These are phyloP conservation scores for Gastracanthus pulcherrimus DNA, from an alignment of 2,888 invertebrate species.

Conservation along the genomic window DNA sequence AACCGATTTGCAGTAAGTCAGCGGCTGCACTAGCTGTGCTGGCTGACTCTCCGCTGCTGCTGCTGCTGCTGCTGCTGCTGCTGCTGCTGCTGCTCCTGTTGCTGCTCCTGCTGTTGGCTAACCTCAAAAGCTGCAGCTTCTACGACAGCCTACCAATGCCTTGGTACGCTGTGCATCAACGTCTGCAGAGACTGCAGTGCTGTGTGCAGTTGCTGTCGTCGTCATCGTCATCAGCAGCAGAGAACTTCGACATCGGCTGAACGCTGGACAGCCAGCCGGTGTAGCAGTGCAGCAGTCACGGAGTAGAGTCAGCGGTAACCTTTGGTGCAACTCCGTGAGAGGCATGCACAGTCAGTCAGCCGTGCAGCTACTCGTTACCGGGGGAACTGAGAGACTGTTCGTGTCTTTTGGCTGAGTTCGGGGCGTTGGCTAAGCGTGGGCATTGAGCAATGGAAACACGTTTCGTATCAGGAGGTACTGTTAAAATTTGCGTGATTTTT, in stretches of 20 bases:
- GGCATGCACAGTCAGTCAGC: constrained; percentile 30
- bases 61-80: no score
- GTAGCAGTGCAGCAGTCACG: constrained; percentile 30
- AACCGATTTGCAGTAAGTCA: not conserved
- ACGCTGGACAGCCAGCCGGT: constrained; percentile 10
- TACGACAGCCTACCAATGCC: constrained; percentile 17
- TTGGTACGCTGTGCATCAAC: constrained; percentile 23
- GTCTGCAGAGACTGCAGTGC: not conserved
- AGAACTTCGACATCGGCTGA: constrained; percentile 30
- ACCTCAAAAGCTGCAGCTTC: not conserved
- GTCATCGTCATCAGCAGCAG: not conserved
- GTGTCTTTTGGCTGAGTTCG: constrained; percentile 44
- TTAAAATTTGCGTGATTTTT: constrained; percentile 64
- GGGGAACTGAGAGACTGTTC: constrained; percentile 43
- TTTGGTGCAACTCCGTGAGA: constrained; percentile 23
- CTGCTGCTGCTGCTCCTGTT: no score
- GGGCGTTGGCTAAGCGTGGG: constrained; percentile 45
- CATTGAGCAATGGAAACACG: constrained; percentile 54
- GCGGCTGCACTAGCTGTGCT: not conserved
- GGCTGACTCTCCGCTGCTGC: not conserved
- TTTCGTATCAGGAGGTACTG: constrained; percentile 64
- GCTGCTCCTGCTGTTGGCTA: constrained; percentile 5
- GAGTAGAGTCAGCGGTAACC: constrained; percentile 35
- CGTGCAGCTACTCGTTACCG: constrained; percentile 33
- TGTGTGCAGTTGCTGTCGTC: not conserved